Evolutionary conservation across 2,113 vertebrate species (phyloP).

Genomic region (Colaptes auratus): DNA sequence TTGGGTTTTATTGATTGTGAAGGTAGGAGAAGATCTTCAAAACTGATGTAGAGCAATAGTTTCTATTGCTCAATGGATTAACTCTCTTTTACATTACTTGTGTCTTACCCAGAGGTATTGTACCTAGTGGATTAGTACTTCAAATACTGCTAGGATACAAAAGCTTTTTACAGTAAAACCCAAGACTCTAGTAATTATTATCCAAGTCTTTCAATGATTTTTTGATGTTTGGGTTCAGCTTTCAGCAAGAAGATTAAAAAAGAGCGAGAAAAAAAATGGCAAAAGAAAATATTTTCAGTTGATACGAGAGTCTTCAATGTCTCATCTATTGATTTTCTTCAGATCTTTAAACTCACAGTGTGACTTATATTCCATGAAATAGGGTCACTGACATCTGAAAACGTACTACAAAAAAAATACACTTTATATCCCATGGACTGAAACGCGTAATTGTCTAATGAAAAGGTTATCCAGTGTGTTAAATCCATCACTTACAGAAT

Average conservation of each 20-base stretch:
- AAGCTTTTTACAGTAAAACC: constrained; percentile 66
- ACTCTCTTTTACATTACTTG: constrained; percentile 1
- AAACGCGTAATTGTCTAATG: constrained; percentile 79
- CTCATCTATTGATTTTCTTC: constrained; percentile 73
- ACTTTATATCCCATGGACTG: constrained; percentile 65
- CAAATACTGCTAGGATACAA: constrained; percentile 66
- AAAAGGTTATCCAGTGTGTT: constrained; percentile 77
- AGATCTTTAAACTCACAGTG: constrained; percentile 74
- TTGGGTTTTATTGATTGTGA: constrained; percentile 48
- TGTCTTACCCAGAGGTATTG: constrained; percentile 46
- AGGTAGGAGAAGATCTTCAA: constrained; percentile 19
- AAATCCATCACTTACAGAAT: constrained; percentile 73
- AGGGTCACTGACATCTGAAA: constrained; percentile 74
- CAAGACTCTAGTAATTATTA: constrained; percentile 73
- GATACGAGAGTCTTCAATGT: constrained; percentile 54
- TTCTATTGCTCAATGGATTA: constrained; percentile 57
- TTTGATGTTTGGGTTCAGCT: constrained; percentile 66
- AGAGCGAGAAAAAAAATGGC: not conserved
- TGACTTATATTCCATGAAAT: constrained; percentile 79
- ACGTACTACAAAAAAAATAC: constrained; percentile 72
- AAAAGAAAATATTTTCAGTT: constrained; percentile 38
- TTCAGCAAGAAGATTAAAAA: constrained; percentile 47
- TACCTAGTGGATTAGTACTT: constrained; percentile 76
- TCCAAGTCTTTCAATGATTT: constrained; percentile 61
- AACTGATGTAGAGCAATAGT: not conserved